A percentile compares a stretch with the other conserved stretches of the same genome.
Conservation (phyloP, 2,888 invertebrate species). For the Stenodera caucasica region DNA sequence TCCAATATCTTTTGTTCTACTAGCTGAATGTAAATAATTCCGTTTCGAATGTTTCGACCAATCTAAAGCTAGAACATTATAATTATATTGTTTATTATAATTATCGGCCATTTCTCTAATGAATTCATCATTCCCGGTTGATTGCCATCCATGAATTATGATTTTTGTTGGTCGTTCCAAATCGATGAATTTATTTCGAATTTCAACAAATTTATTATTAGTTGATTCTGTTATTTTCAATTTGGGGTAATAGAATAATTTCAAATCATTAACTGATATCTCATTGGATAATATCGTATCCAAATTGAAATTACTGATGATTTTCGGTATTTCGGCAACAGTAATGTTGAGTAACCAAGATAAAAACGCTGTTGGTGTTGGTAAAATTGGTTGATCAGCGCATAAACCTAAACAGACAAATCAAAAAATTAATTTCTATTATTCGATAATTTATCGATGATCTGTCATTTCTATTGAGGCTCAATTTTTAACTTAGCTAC, state of each 20-base stretch:
- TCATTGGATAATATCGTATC: constrained; percentile 4
- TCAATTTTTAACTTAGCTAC: too few species aligned
- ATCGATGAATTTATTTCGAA: constrained; percentile 15
- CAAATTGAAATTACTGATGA: constrained; percentile 28
- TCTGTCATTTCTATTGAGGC: too few species aligned
- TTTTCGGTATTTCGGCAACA: constrained; percentile 22
- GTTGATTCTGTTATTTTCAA: constrained; percentile 16
- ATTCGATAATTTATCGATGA: too few species aligned
- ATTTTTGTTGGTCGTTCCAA: constrained; percentile 32
- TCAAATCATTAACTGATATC: constrained; percentile 20
- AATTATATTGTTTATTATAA: constrained; percentile 32
- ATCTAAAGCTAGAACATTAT: constrained; percentile 34
- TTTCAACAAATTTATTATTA: constrained; percentile 6
- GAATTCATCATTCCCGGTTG: constrained; percentile 29
- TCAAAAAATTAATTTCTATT: too few species aligned
- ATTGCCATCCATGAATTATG: constrained; percentile 37
- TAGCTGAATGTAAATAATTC: constrained; percentile 33
- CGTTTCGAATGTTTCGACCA: constrained; percentile 35
- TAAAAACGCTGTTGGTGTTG: constrained; percentile 23
- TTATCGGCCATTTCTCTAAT: constrained; percentile 30
- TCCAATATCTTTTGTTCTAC: constrained; percentile 34
- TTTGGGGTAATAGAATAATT: constrained; percentile 23
- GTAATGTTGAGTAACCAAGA: constrained; percentile 29
- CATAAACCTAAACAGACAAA: too few species aligned
- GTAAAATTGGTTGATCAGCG: constrained; percentile 8